These are phyloP conservation scores for Tetramorium bicarinatum DNA, from an alignment of 2,888 invertebrate genomes.

Conservation along the genomic window DNA sequence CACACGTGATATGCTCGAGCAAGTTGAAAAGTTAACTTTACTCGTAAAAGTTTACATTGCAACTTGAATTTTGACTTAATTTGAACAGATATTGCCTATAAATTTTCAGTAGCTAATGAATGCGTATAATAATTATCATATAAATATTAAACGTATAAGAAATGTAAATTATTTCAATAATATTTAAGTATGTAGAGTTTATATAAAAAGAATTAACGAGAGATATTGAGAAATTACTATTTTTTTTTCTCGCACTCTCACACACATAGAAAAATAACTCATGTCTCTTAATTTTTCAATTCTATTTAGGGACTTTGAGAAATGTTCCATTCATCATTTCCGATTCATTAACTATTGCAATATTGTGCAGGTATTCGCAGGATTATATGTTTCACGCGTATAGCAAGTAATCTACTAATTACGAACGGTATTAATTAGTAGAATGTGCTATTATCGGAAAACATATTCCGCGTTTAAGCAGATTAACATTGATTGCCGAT, in stretches of 20 bases:
- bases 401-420: slow-evolving; percentile 54
- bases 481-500: slow-evolving; percentile 54
- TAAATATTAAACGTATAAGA: not conserved
- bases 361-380: slow-evolving; percentile 51
- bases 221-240: not conserved
- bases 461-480: slow-evolving; percentile 49
- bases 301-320: not conserved
- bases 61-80: not conserved
- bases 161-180: not conserved
- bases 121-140: no score
- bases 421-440: slow-evolving; percentile 54
- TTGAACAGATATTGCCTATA: not conserved
- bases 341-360: slow-evolving; percentile 37
- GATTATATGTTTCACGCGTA: slow-evolving; percentile 54
- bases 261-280: not conserved
- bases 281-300: not conserved
- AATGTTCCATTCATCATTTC: slow-evolving; percentile 24
- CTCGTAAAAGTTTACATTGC: slow-evolving; percentile 23
- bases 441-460: slow-evolving; percentile 61
- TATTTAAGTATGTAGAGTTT: not conserved
- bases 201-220: not conserved
- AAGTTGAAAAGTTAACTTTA: slow-evolving; percentile 11
- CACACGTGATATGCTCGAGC: not conserved
- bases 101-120: not conserved
- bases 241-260: not conserved